Evolutionary conservation across 2,888 invertebrate genomes (phyloP).

Genomic region (Hypercompe scribonia): DNA sequence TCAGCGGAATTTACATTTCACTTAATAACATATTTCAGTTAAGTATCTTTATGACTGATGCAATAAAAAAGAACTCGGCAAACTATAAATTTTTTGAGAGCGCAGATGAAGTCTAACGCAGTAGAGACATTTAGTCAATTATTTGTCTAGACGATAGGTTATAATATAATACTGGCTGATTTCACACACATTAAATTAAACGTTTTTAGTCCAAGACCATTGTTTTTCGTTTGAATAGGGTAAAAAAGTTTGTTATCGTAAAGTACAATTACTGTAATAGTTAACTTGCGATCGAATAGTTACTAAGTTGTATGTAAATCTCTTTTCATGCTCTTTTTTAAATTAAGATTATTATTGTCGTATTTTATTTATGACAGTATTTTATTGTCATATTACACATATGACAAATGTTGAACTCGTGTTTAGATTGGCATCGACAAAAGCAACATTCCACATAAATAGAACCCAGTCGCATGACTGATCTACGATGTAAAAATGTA

Average conservation of each 20-base stretch:
- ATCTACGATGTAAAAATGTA: conserved; percentile 13
- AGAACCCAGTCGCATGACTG: neutral
- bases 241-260: neutral
- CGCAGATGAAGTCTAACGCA: neutral
- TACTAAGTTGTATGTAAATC: neutral
- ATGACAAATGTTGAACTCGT: too few relatives aligned
- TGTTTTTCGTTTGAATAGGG: neutral
- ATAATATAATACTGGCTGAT: too few relatives aligned
- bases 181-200: neutral
- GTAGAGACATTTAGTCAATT: neutral
- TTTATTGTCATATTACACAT: too few relatives aligned
- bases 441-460: neutral
- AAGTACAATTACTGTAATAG: too few relatives aligned
- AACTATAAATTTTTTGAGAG: neutral
- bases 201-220: too few relatives aligned
- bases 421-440: neutral
- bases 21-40: conserved; percentile 17
- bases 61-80: neutral
- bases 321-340: too few relatives aligned
- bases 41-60: neutral
- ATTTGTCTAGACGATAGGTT: neutral
- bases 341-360: too few relatives aligned
- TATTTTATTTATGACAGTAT: too few relatives aligned
- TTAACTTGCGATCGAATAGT: neutral
- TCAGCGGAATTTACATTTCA: conserved; percentile 23